Base-by-base conservation (phyloP, 2,113 vertebrate species). In the Ellobius talpinus region DNA sequence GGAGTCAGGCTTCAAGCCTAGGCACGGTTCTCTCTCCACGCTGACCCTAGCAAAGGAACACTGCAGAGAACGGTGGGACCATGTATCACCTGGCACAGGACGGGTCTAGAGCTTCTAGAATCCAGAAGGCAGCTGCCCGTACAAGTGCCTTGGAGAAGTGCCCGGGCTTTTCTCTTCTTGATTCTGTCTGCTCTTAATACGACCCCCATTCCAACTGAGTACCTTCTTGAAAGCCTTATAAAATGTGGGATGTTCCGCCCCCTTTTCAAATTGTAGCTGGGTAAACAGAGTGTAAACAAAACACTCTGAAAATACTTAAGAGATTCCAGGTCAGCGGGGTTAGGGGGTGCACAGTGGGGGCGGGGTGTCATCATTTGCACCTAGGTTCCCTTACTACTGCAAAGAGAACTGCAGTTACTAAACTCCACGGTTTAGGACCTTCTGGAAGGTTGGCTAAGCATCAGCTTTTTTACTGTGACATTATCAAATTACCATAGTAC, bases 381-480 rank as follows among this genome's bases (percentile, higher is more conserved):
- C 85, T 94, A 90, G 50, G 58, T 50, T 90, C 3, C 95, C 87
- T 85, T 95, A 66, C 2, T 31, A 42, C 52, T 39, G 23, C 52
- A 52, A 96, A 96, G 65, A 92, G 70, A 87, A 81, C 3, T 21
- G 88, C 23, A 11, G 52, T 68, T 45, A 90, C 10, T 61, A 92
- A 95, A 61, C 11, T 70, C 85, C 26, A 19, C 7, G 50, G 96
- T 61, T 88, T 33, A 85, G 33, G 45, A 31, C 85, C 73, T 72
- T 81, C 47, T 76, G 39, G 10, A 95, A 93, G 88, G 86, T 93
- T 88, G 93, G 58, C 72, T 78, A 93, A 63, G 21, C n/a, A 81
- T 88, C 70, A 74, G 13, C 26, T 81, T 95, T 96, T 96, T 61
- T 92, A 89, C 26, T 61, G 3, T n/a, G 42, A 55, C 87, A 89